A percentile compares a stretch with the other conserved stretches of the same genome.
phyloP scores from a whole-genome alignment of 1,140 invertebrate genomes.

The Pseudomyrmex cubaensis region DNA sequence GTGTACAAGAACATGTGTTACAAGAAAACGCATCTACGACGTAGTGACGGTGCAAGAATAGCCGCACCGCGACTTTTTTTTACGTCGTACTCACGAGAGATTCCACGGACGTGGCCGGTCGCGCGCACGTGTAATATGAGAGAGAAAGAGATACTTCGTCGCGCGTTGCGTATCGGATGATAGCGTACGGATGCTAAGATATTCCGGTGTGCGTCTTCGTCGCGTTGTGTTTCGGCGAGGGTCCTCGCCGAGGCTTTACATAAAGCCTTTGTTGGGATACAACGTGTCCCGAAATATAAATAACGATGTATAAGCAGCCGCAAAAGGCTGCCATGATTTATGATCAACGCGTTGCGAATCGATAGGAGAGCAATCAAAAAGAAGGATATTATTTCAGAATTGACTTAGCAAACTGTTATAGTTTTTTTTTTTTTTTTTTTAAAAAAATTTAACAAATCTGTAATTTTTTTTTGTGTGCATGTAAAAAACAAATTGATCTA shows the following conservation, averaged over 20 bases:
- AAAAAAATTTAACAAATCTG: too few relatives aligned
- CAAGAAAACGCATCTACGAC: conserved; percentile 9
- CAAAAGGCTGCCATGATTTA: conserved; percentile 53
- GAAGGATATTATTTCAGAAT: not conserved
- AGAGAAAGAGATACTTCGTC: not conserved
- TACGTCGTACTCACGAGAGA: not conserved
- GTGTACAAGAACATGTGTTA: conserved; percentile 58
- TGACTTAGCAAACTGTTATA: not conserved
- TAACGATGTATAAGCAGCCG: conserved; percentile 50
- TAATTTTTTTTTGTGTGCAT: too few relatives aligned
- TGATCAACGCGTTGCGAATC: not conserved
- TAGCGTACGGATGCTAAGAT: conserved; percentile 6
- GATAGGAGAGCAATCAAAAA: not conserved
- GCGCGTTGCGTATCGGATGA: not conserved
- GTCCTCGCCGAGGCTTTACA: conserved; percentile 15
- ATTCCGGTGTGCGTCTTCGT: conserved; percentile 1
- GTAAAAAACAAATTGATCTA: too few relatives aligned
- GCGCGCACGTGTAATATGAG: not conserved
- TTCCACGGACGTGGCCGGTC: not conserved
- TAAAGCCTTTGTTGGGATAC: conserved; percentile 52
- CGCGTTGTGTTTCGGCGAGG: not conserved
- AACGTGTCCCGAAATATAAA: conserved; percentile 52
- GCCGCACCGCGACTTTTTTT: conserved; percentile 7
- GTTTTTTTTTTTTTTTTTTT: not conserved
- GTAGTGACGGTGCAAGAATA: conserved; percentile 68